Conservation (phyloP, 2,888 invertebrate species). For the Oasisia sp. region DNA sequence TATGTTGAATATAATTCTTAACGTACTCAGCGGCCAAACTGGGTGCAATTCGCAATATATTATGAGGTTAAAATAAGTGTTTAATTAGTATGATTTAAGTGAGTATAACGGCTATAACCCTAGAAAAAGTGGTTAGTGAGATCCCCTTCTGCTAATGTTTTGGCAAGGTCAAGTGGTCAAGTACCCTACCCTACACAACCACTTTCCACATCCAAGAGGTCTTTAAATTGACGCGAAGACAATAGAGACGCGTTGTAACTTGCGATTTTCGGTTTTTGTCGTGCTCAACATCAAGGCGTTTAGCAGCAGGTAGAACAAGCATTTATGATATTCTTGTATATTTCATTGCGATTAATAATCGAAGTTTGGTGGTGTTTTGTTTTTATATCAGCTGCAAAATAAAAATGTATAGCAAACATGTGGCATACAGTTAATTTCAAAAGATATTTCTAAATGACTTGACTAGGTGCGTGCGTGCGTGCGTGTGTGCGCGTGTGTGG, state of each 20-base stretch:
- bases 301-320: neutral
- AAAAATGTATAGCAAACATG: neutral
- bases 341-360: constrained; percentile 9
- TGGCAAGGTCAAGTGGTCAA: too few species aligned
- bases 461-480: neutral
- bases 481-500: neutral
- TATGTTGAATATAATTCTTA: neutral
- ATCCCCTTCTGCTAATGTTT: too few species aligned
- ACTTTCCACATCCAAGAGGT: too few species aligned
- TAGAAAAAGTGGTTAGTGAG: neutral
- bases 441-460: neutral
- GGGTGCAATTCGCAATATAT: neutral
- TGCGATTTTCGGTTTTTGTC: neutral
- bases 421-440: neutral
- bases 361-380: neutral
- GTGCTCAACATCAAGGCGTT: neutral
- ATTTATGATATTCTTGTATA: constrained; percentile 12
- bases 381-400: constrained; percentile 3
- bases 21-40: neutral
- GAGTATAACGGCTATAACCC: neutral
- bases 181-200: too few species aligned
- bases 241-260: neutral
- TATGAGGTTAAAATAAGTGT: too few species aligned
- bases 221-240: too few species aligned
- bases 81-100: neutral